phyloP scores from a whole-genome alignment of 2,113 vertebrate genomes.

The Petromus typicus region DNA sequence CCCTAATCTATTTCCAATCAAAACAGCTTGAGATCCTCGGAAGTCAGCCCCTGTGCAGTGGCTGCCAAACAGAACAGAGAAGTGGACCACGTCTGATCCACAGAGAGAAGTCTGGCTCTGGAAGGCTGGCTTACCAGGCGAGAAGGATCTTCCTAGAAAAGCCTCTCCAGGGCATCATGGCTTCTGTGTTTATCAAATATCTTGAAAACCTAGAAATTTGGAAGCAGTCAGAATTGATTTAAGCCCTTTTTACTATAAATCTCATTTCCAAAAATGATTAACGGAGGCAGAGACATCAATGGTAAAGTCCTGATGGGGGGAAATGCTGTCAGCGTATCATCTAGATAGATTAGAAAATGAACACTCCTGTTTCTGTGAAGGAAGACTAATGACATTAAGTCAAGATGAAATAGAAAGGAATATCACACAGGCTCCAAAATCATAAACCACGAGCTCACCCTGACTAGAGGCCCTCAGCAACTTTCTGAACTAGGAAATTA shows the following conservation, averaged over 20 bases:
- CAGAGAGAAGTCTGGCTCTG: conserved; percentile 24
- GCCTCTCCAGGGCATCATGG: conserved; percentile 77
- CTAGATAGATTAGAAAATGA: conserved; percentile 89
- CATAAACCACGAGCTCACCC: conserved; percentile 81
- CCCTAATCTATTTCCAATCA: conserved; percentile 72
- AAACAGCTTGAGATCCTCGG: neutral
- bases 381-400: conserved; percentile 89
- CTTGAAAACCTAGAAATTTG: conserved; percentile 80
- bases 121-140: conserved; percentile 43
- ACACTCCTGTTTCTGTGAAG: conserved; percentile 85
- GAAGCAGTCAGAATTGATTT: conserved; percentile 87
- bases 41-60: conserved; percentile 6
- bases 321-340: conserved; percentile 88
- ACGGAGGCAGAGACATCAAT: conserved; percentile 87
- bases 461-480: conserved; percentile 82
- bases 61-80: conserved; percentile 66
- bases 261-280: conserved; percentile 89
- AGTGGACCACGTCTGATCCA: conserved; percentile 54
- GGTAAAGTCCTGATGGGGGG: conserved; percentile 87
- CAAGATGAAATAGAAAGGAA: conserved; percentile 87
- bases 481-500: conserved; percentile 79
- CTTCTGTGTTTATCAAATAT: conserved; percentile 77
- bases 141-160: conserved; percentile 67
- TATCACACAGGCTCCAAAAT: conserved; percentile 80
- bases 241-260: conserved; percentile 86